Percentiles rank a stretch among this genome's conserved stretches.
phyloP scores from a whole-genome alignment of 2,797 vertebrate genomes.

The Lemur catta region DNA sequence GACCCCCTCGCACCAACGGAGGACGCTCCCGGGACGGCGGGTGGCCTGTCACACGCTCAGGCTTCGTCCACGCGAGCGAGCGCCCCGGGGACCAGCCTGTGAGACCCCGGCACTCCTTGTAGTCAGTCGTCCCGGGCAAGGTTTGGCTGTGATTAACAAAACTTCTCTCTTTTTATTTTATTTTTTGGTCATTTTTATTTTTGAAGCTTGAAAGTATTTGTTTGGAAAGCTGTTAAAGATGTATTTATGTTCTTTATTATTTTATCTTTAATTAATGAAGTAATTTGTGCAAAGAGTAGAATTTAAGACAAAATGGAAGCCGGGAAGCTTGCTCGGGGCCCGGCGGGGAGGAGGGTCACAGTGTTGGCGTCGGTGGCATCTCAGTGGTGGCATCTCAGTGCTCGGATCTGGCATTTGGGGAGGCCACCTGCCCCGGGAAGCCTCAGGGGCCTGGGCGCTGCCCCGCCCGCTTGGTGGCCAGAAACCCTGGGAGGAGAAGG shows the following conservation, averaged over 20 bases:
- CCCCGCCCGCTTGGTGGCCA: fast-evolving
- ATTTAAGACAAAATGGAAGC: slow-evolving; percentile 72
- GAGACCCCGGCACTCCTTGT: slow-evolving; percentile 70
- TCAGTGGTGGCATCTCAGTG: not conserved
- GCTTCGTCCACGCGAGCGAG: not conserved
- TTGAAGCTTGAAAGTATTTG: slow-evolving; percentile 81
- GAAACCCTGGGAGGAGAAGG: not conserved
- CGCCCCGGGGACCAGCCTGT: slow-evolving; percentile 73
- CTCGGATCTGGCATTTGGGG: not conserved
- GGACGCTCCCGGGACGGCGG: not conserved
- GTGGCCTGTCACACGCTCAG: no score
- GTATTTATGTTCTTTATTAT: slow-evolving; percentile 88
- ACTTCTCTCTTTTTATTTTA: slow-evolving; percentile 57
- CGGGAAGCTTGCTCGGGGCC: slow-evolving; percentile 65
- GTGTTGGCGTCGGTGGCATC: fast-evolving
- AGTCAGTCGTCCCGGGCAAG: slow-evolving; percentile 80
- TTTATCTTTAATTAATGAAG: slow-evolving; percentile 86
- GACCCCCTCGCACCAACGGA: not conserved
- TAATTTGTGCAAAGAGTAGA: slow-evolving; percentile 83
- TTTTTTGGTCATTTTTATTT: slow-evolving; percentile 63
- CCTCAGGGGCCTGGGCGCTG: not conserved
- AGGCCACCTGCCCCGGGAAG: not conserved
- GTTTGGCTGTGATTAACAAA: slow-evolving; percentile 83
- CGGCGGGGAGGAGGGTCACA: slow-evolving; percentile 54
- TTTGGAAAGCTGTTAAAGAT: slow-evolving; percentile 84